Evolutionary conservation across 2,797 vertebrate species (phyloP).

Genomic region (Cuculus canorus): DNA sequence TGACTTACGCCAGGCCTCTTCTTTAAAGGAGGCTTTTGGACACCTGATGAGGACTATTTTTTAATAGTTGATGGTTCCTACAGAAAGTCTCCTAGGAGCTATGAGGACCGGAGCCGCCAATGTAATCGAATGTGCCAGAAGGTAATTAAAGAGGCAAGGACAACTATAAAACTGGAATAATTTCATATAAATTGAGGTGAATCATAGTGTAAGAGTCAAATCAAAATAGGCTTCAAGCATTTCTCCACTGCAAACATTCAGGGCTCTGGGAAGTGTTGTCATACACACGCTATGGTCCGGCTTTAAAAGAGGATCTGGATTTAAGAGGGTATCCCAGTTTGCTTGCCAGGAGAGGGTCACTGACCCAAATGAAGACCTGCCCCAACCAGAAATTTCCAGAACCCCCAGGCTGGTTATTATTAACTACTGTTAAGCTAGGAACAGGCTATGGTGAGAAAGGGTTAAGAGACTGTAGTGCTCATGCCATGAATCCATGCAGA

Average conservation of each 20-base stretch:
- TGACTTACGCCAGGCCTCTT: background rate
- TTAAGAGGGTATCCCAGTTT: background rate
- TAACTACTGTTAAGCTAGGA: background rate
- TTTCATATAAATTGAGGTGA: background rate
- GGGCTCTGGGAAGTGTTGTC: background rate
- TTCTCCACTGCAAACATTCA: background rate
- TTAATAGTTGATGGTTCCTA: background rate
- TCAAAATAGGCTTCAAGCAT: background rate
- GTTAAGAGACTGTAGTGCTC: background rate
- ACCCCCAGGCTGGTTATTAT: background rate
- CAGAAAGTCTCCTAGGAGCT: constrained; percentile 10
- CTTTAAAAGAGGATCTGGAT: background rate
- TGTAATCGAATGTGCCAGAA: background rate
- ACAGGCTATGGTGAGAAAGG: background rate
- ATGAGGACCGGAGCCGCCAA: background rate
- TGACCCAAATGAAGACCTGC: background rate
- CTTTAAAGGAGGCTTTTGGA: constrained; percentile 5
- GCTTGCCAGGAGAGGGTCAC: background rate
- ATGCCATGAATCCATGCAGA: background rate
- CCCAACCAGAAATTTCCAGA: background rate
- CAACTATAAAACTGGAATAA: background rate
- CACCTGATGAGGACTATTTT: constrained; percentile 50
- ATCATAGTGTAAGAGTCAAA: background rate
- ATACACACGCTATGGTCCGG: background rate
- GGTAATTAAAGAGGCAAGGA: background rate